Evolutionary conservation across 2,888 invertebrate species (phyloP).

Genomic region (Empis livida): DNA sequence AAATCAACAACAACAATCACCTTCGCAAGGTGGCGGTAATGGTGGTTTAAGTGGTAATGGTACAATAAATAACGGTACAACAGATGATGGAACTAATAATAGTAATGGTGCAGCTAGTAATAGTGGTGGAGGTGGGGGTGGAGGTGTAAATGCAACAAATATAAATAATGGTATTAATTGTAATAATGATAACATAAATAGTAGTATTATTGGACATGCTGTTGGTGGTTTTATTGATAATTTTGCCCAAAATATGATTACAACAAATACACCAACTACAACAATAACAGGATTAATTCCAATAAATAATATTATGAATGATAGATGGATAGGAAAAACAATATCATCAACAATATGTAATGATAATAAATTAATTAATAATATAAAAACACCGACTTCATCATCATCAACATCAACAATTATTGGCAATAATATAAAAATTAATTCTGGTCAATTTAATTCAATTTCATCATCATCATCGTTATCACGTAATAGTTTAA

Average conservation of each 20-base stretch:
- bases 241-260: not conserved
- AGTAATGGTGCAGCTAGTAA: conserved; percentile 12
- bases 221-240: not conserved
- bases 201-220: not conserved
- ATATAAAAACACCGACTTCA: not conserved
- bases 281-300: not conserved
- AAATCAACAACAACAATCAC: not conserved
- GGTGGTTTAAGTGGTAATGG: conserved; percentile 17
- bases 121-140: conserved; percentile 10
- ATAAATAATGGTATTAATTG: conserved; percentile 10
- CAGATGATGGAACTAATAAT: conserved; percentile 10
- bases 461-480: not conserved
- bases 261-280: not conserved
- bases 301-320: too few species aligned
- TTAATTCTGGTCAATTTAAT: not conserved
- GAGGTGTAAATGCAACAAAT: conserved; percentile 9
- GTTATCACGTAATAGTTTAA: not conserved
- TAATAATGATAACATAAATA: not conserved
- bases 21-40: conserved; percentile 9
- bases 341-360: too few species aligned
- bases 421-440: too few species aligned
- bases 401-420: not conserved
- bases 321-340: too few species aligned
- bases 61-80: conserved; percentile 6
- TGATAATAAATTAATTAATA: too few species aligned